Evolutionary conservation across 2,888 invertebrate genomes (phyloP).

Genomic region (Metallyticus violacea): DNA sequence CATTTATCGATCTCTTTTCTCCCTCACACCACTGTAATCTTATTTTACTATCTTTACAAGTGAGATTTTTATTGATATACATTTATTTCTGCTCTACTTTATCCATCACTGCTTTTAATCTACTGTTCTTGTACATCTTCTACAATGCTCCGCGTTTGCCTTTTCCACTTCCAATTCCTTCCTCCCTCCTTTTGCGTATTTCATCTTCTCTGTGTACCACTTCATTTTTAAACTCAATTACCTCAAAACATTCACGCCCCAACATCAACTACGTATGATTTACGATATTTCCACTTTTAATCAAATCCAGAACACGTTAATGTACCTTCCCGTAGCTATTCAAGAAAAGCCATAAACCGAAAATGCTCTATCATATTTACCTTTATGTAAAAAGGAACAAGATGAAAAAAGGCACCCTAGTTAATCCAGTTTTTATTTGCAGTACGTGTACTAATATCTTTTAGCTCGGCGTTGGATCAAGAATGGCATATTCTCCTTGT

Average conservation of each 20-base stretch:
- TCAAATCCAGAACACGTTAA: not conserved
- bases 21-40: not conserved
- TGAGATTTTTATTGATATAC: too few relatives aligned
- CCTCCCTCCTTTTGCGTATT: not conserved
- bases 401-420: not conserved
- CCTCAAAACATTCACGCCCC: not conserved
- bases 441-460: conserved; percentile 6
- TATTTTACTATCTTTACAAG: too few relatives aligned
- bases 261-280: not conserved
- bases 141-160: not conserved
- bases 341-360: not conserved
- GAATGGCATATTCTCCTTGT: not conserved
- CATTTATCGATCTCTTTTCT: not conserved
- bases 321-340: too few relatives aligned
- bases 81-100: not conserved
- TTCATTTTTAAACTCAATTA: not conserved
- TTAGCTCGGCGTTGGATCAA: not conserved
- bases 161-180: not conserved
- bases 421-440: conserved; percentile 14
- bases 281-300: not conserved
- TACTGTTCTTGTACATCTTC: not conserved
- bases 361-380: not conserved
- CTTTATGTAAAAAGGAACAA: not conserved
- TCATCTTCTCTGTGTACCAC: not conserved
- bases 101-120: not conserved